Evolutionary conservation across 2,888 invertebrate species (phyloP), one percentile per base, ranked within the genome.

Genomic region (Cantharis nigra): DNA sequence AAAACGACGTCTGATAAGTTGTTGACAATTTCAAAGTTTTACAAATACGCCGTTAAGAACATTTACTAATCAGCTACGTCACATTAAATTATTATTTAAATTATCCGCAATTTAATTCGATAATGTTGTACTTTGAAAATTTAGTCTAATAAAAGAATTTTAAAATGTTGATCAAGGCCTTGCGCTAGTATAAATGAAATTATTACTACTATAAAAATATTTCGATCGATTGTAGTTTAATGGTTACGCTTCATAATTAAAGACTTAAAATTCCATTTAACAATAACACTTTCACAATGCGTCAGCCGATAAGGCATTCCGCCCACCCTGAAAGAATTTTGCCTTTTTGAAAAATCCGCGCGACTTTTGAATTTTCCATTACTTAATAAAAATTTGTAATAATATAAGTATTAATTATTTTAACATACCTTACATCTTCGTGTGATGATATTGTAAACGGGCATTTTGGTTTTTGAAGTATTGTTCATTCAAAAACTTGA

Each of bases 381-480:
- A 3, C n/a, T 11, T 33, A 4, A 13, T 4, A 33, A 13, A 33
- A 33, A 13, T 3, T 30, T 30, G 11, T 11, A 30, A 30, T 9
- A n/a, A n/a, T n/a, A n/a, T n/a, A n/a, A n/a, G 9, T 28, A 13
- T 13, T 7, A n/a, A 65, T 10, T 69, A 26, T 9, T 2, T 49
- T 7, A 49, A 63, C 87, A 89, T 90, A 92, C 91, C 91, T 91
- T 91, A 85, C 90, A 91, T 86, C 91, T 90, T 85, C 91, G 90
- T 80, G 91, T 89, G 85, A 91, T 91, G 83, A 91, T 91, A 87
- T 91, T 91, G 87, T 91, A 92, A 82, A 92, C 91, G 81, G 91
- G 92, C 92, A 92, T 92, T 84, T 74, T 71, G 69, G 23, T 72
- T 71, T 74, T 71, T 63, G 74, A 28, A 33, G 67, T 71, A 71